A percentile compares a stretch with the other conserved stretches of the same genome.
These are phyloP conservation scores for Aphelinus atriplicis DNA, from an alignment of 1,140 invertebrate species.

Conservation along the genomic window DNA sequence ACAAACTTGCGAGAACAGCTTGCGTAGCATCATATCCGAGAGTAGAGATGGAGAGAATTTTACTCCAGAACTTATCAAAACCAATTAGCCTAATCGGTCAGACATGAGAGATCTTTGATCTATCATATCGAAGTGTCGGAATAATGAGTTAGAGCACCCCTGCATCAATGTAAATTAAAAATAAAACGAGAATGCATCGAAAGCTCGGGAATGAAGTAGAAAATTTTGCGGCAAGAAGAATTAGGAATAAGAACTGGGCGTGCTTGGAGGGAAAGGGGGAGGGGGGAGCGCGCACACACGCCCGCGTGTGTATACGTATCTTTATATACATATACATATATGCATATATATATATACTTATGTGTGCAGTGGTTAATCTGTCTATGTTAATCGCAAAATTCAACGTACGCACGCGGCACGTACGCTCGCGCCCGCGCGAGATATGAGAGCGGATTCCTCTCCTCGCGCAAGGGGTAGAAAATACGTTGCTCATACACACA, in stretches of 20 bases:
- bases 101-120: too few relatives aligned
- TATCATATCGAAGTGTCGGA: too few relatives aligned
- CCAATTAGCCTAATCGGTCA: too few relatives aligned
- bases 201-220: background rate
- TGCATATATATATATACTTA: background rate
- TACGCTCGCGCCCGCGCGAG: constrained; percentile 11
- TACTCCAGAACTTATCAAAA: too few relatives aligned
- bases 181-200: constrained; percentile 11
- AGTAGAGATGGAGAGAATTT: too few relatives aligned
- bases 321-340: background rate
- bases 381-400: too few relatives aligned
- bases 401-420: too few relatives aligned
- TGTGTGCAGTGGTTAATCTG: background rate
- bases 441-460: background rate
- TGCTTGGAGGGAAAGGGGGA: background rate
- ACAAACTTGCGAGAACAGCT: too few relatives aligned
- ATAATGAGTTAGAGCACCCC: too few relatives aligned
- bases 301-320: background rate
- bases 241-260: too few relatives aligned
- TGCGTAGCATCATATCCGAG: too few relatives aligned
- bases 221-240: constrained; percentile 12
- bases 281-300: background rate
- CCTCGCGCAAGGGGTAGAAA: constrained; percentile 3
- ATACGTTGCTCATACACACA: background rate
- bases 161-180: too few relatives aligned